These are phyloP conservation scores for Phoebastria nigripes DNA, from an alignment of 2,797 vertebrate genomes.

Conservation along the genomic window DNA sequence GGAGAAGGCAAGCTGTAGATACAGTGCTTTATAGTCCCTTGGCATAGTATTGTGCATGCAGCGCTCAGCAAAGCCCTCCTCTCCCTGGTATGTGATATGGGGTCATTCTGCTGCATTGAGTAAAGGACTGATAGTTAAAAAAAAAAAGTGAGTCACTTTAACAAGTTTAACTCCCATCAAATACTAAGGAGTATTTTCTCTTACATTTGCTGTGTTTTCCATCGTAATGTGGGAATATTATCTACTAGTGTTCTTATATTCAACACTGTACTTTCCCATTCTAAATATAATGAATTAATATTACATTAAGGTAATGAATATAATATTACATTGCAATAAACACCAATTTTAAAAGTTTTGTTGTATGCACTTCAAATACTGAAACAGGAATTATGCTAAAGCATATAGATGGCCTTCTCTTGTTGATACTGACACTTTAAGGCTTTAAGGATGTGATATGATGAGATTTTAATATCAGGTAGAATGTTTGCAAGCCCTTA, in stretches of 20 bases:
- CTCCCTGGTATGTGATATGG: not conserved
- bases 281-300: not conserved
- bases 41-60: rapidly evolving
- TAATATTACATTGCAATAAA: not conserved
- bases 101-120: not conserved
- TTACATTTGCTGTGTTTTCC: not conserved
- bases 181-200: not conserved
- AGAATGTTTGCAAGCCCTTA: not conserved
- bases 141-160: not conserved
- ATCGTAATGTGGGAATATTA: not conserved
- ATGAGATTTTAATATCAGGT: not conserved
- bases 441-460: not conserved
- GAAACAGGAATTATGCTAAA: not conserved
- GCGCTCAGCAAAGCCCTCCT: not conserved
- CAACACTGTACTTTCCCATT: not conserved
- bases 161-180: not conserved
- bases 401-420: not conserved
- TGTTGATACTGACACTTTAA: not conserved
- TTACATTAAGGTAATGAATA: not conserved
- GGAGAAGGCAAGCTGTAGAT: not conserved
- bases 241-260: not conserved
- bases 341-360: not conserved
- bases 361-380: not conserved
- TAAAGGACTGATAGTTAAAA: not conserved
- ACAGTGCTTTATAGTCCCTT: rapidly evolving